Evolutionary conservation across 1,140 invertebrate genomes (phyloP).

Genomic region (Dinothrombium tinctorium): DNA sequence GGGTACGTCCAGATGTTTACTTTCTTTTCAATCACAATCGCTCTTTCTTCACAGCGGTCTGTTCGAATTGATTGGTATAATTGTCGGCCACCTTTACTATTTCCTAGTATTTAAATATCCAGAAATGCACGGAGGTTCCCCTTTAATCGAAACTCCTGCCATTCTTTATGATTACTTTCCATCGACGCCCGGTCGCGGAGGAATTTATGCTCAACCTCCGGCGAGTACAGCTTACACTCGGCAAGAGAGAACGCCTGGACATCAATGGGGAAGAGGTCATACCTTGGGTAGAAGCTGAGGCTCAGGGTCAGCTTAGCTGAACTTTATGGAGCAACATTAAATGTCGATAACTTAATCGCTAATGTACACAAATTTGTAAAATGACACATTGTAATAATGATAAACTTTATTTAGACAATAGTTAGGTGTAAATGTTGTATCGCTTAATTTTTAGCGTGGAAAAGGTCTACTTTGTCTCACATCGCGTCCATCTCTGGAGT

Average conservation of each 20-base stretch:
- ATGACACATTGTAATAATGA: no score
- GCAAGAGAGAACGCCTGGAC: slow-evolving; percentile 5
- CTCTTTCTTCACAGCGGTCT: slow-evolving; percentile 39
- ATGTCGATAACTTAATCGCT: no score
- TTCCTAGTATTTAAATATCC: slow-evolving; percentile 94
- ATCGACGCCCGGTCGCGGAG: slow-evolving; percentile 19
- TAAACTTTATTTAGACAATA: no score
- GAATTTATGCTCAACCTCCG: slow-evolving; percentile 22
- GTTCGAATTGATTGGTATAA: slow-evolving; percentile 72
- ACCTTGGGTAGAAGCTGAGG: slow-evolving; percentile 9
- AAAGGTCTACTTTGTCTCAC: no score
- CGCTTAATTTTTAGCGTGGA: no score
- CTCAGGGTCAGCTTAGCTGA: no score
- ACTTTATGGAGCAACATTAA: no score
- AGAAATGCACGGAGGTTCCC: slow-evolving; percentile 72
- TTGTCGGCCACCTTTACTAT: slow-evolving; percentile 87
- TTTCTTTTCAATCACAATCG: slow-evolving; percentile 2
- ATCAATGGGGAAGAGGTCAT: slow-evolving; percentile 16
- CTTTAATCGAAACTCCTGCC: slow-evolving; percentile 53
- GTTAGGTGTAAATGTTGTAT: no score
- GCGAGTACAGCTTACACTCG: slow-evolving; percentile 15
- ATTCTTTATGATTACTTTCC: slow-evolving; percentile 40
- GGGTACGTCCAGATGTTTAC: slow-evolving; percentile 30
- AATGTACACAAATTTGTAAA: no score
- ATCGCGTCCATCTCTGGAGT: no score